A percentile compares a stretch with the other conserved stretches of the same genome.
Evolutionary conservation across 2,888 invertebrate genomes (phyloP).

Genomic region (Ethmia dodecea): DNA sequence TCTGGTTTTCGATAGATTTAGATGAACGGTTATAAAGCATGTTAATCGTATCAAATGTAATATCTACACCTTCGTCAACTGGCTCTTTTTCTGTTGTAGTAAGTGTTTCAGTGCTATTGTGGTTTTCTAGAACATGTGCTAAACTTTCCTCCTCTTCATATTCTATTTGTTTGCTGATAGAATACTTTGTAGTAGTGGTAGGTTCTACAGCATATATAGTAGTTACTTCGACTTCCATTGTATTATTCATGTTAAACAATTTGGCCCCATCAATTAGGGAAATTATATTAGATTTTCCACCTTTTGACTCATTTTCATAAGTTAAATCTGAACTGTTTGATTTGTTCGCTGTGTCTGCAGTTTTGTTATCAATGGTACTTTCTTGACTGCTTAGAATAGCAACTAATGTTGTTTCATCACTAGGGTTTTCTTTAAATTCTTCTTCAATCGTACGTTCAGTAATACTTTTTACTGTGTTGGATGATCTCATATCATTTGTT

Average conservation of each 20-base stretch:
- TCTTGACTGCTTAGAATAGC: too few relatives aligned
- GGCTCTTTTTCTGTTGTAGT: conserved; percentile 15
- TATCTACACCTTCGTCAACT: conserved; percentile 38
- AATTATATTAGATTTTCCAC: conserved; percentile 22
- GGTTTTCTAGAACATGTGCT: conserved; percentile 33
- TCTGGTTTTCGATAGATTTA: conserved; percentile 43
- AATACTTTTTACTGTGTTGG: too few relatives aligned
- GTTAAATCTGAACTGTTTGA: too few relatives aligned
- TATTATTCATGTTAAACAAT: conserved; percentile 21
- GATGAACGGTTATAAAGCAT: conserved; percentile 56
- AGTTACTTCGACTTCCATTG: conserved; percentile 4
- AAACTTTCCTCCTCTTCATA: conserved; percentile 32
- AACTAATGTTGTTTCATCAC: too few relatives aligned
- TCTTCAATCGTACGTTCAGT: too few relatives aligned
- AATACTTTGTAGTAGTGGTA: conserved; percentile 31
- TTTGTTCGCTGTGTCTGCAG: too few relatives aligned
- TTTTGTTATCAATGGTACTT: too few relatives aligned
- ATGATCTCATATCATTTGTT: neutral
- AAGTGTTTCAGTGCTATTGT: conserved; percentile 24
- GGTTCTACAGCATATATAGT: conserved; percentile 23
- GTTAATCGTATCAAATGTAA: conserved; percentile 56
- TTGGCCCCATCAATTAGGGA: conserved; percentile 23
- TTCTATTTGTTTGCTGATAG: conserved; percentile 28
- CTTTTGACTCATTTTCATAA: too few relatives aligned
- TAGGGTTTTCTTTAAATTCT: too few relatives aligned